phyloP scores from a whole-genome alignment of 2,797 vertebrate genomes.

The Syngnathus rostellatus region DNA sequence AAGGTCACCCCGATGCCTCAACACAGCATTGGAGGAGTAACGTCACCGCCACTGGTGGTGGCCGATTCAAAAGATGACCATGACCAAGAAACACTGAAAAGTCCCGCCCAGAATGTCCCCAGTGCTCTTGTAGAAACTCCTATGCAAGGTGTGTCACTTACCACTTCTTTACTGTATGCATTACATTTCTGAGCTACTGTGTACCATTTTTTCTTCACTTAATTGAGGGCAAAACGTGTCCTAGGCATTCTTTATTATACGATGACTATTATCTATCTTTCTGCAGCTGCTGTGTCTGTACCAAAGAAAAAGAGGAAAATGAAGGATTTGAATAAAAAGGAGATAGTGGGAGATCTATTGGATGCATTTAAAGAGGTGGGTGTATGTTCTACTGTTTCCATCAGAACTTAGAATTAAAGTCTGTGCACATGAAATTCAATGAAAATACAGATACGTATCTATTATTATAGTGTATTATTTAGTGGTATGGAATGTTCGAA shows the following conservation, averaged over 20 bases:
- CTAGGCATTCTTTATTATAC: neutral
- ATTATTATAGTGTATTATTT: no score
- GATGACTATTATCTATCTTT: slow-evolving; percentile 7
- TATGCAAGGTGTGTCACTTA: slow-evolving; percentile 71
- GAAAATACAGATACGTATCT: neutral
- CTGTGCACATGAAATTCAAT: neutral
- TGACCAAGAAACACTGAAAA: slow-evolving; percentile 22
- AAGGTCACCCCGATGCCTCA: slow-evolving; percentile 23
- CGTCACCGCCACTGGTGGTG: slow-evolving; percentile 30
- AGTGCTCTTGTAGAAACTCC: slow-evolving; percentile 61
- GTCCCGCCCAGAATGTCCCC: slow-evolving; percentile 35
- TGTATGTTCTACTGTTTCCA: neutral
- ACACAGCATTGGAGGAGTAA: slow-evolving; percentile 36
- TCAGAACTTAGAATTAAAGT: neutral
- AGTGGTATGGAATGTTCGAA: neutral
- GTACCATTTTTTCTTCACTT: no score
- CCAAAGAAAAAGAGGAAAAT: slow-evolving; percentile 96
- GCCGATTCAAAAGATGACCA: slow-evolving; percentile 15
- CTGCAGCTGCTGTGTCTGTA: slow-evolving; percentile 77
- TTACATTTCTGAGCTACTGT: neutral
- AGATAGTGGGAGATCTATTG: slow-evolving; percentile 85
- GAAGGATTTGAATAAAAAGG: slow-evolving; percentile 94
- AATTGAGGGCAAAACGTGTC: no score
- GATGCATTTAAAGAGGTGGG: slow-evolving; percentile 93
- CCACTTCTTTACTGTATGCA: neutral